These are phyloP conservation scores for Peromyscus melanophrys DNA, from an alignment of 2,797 vertebrate genomes.

Conservation along the genomic window DNA sequence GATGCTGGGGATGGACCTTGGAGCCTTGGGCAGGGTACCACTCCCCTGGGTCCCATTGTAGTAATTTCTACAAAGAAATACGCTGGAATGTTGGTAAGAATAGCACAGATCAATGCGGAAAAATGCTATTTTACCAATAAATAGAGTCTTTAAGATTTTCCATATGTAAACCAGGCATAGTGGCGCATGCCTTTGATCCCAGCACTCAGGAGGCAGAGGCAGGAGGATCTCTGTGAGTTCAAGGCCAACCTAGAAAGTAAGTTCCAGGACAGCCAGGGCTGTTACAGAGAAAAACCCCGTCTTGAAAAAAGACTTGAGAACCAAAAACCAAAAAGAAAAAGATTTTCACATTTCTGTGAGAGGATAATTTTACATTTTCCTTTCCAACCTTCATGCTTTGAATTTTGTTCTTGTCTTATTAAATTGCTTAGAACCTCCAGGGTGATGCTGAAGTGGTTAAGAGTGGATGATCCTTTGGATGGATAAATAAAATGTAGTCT, in stretches of 20 bases:
- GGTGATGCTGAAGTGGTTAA: background rate
- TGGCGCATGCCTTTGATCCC: background rate
- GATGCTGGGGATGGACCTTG: background rate
- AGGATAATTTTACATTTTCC: conserved; percentile 34
- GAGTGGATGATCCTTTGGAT: background rate
- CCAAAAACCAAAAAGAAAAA: background rate
- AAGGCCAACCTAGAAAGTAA: background rate
- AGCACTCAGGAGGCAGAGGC: background rate
- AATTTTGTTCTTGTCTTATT: conserved; percentile 55
- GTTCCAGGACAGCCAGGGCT: background rate
- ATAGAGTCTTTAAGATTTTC: conserved; percentile 48
- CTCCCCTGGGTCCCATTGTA: background rate
- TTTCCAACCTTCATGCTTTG: conserved; percentile 22
- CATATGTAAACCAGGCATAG: background rate
- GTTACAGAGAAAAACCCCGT: background rate
- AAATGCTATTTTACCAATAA: background rate
- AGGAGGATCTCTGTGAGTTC: background rate
- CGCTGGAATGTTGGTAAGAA: conserved; percentile 1
- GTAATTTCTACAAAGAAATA: conserved; percentile 35
- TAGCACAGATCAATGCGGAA: background rate
- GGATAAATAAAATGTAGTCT: background rate
- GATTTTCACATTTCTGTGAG: background rate
- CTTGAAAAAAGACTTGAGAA: background rate
- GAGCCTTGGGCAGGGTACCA: background rate
- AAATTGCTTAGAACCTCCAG: background rate